A percentile compares a stretch with the other conserved stretches of the same genome.
These are phyloP conservation scores for Diorhabda carinulata DNA, from an alignment of 1,140 invertebrate species.

Conservation along the genomic window DNA sequence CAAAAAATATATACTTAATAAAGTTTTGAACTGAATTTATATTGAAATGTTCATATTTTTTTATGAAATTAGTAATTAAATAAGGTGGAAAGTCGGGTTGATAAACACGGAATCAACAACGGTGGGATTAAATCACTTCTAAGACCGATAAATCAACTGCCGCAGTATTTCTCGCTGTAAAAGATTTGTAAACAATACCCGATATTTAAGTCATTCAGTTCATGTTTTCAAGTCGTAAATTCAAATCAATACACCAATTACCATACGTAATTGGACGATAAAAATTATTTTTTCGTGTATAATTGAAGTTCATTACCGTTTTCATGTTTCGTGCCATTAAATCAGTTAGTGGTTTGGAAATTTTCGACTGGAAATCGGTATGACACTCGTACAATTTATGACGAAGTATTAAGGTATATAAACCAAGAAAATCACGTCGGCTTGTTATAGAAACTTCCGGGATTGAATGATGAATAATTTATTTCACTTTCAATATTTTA, in stretches of 20 bases:
- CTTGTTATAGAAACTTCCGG: not conserved
- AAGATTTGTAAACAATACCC: slow-evolving; percentile 9
- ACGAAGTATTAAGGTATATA: not conserved
- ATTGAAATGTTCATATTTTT: too few relatives aligned
- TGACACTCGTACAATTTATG: not conserved
- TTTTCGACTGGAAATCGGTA: not conserved
- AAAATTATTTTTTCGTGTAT: slow-evolving; percentile 15
- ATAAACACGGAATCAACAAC: too few relatives aligned
- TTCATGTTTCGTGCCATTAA: slow-evolving; percentile 13
- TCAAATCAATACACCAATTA: slow-evolving; percentile 9
- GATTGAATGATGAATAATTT: not conserved
- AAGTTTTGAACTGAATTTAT: too few relatives aligned
- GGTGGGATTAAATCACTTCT: not conserved
- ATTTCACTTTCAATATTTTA: too few relatives aligned
- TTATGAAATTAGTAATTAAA: too few relatives aligned
- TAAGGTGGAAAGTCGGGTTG: too few relatives aligned
- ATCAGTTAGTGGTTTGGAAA: slow-evolving; percentile 8
- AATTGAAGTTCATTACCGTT: slow-evolving; percentile 13
- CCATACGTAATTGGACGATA: slow-evolving; percentile 14
- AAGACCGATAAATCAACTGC: not conserved
- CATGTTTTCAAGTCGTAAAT: slow-evolving; percentile 16
- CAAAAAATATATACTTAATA: too few relatives aligned
- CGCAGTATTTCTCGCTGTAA: slow-evolving; percentile 2
- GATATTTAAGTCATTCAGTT: slow-evolving; percentile 7
- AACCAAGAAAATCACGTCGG: not conserved